Conservation (phyloP, 1,140 invertebrate species). For the Orchesella cincta region DNA sequence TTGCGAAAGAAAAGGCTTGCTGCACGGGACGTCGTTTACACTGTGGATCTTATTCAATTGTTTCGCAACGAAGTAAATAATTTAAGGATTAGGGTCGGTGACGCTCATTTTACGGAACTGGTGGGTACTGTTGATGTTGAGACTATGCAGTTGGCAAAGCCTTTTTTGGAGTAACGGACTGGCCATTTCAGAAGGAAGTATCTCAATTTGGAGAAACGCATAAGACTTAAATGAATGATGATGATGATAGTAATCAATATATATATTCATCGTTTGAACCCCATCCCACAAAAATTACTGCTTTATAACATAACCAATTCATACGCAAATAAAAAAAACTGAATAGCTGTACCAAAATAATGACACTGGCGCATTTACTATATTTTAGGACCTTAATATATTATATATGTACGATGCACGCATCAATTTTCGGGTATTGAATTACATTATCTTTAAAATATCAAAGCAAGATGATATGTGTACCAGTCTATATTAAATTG, state of each 20-base stretch:
- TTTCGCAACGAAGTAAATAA: slow-evolving; percentile 49
- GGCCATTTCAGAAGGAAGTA: neutral
- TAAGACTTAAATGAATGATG: neutral
- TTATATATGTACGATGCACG: no score
- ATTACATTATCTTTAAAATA: no score
- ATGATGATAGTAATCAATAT: neutral
- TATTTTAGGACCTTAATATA: no score
- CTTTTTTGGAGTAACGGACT: slow-evolving; percentile 40
- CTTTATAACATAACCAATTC: no score
- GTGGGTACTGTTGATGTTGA: slow-evolving; percentile 68
- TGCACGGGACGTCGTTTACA: slow-evolving; percentile 70
- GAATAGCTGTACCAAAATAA: no score
- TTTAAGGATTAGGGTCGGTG: slow-evolving; percentile 60
- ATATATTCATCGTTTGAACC: no score
- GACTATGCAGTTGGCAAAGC: slow-evolving; percentile 63
- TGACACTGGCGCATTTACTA: no score
- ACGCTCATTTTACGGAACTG: slow-evolving; percentile 69
- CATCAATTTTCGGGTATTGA: no score
- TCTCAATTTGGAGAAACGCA: neutral
- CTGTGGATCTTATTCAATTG: slow-evolving; percentile 62
- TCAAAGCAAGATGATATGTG: no score
- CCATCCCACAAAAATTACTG: no score
- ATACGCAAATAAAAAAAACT: no score
- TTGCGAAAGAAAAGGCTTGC: slow-evolving; percentile 64
- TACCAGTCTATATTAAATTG: no score